Conservation (phyloP, 92 coral and sea anemone genomes). For the Galaxea fascicularis region DNA sequence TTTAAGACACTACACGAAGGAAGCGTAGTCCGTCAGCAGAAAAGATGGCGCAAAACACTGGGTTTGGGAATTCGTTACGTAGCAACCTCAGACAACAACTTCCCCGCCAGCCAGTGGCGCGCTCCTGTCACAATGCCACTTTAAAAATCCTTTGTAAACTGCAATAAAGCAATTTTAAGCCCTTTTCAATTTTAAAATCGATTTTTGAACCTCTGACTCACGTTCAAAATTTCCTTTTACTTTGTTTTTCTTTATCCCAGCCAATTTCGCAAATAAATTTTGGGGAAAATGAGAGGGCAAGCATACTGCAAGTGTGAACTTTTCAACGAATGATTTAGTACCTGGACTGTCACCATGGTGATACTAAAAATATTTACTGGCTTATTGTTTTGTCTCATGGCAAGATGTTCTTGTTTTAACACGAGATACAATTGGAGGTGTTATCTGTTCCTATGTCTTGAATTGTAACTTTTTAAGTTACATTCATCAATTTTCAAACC, state of each 20-base stretch:
- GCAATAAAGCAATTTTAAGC: constrained; percentile 18
- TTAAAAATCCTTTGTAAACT: not conserved
- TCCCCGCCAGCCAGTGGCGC: constrained; percentile 29
- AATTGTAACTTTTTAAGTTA: too few species aligned
- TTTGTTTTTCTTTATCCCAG: not conserved
- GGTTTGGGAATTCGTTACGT: constrained; percentile 40
- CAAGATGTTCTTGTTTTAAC: not conserved
- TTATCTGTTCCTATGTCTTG: too few species aligned
- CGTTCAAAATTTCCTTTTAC: too few species aligned
- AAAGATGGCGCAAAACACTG: not conserved
- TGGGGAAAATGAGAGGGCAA: too few species aligned
- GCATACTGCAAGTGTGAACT: too few species aligned
- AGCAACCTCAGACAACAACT: constrained; percentile 47
- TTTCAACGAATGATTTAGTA: not conserved
- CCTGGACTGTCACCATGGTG: constrained; percentile 15
- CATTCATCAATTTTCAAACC: too few species aligned
- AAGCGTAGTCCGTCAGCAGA: too few species aligned
- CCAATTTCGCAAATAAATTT: too few species aligned
- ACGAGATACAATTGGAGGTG: too few species aligned
- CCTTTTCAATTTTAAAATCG: not conserved
- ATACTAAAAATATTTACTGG: constrained; percentile 27
- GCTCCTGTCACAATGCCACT: not conserved
- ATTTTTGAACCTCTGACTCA: not conserved
- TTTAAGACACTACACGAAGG: not conserved
- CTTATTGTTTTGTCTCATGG: not conserved